phyloP scores from a whole-genome alignment of 2,888 invertebrate species.

The Melieria picta region DNA sequence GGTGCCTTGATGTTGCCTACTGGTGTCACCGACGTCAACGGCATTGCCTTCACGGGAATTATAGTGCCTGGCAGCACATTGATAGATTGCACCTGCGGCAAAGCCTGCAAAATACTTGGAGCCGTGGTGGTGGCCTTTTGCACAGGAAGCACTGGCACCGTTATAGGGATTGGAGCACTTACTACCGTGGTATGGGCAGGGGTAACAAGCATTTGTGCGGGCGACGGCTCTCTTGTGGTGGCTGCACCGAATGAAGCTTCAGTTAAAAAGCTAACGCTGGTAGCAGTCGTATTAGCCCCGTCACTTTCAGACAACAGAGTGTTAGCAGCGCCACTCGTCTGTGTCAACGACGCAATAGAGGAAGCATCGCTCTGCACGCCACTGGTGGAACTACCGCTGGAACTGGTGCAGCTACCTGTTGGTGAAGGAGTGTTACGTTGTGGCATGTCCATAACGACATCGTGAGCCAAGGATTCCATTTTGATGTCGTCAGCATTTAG shows the following conservation, averaged over 20 bases:
- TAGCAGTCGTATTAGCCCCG: no score
- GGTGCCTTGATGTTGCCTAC: conserved; percentile 52
- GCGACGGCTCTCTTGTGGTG: no score
- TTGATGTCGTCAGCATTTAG: conserved; percentile 52
- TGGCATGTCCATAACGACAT: conserved; percentile 38
- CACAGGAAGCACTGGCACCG: conserved; percentile 41
- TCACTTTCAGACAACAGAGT: no score
- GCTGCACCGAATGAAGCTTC: no score
- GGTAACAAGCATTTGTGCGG: no score
- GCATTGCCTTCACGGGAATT: conserved; percentile 54
- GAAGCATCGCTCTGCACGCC: conserved; percentile 57
- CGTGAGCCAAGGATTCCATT: conserved; percentile 48
- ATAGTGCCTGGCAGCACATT: conserved; percentile 51
- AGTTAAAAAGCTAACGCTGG: no score
- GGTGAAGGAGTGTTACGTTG: conserved; percentile 61
- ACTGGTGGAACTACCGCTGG: conserved; percentile 55
- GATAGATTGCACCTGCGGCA: conserved; percentile 38
- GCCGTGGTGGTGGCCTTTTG: conserved; percentile 55
- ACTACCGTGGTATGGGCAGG: conserved; percentile 8
- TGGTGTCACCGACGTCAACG: conserved; percentile 46
- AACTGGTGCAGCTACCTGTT: conserved; percentile 55
- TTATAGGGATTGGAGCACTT: conserved; percentile 33
- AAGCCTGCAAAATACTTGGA: conserved; percentile 25
- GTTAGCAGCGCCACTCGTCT: background rate
- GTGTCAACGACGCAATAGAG: conserved; percentile 35